Evolutionary conservation across 2,888 invertebrate species (phyloP).

Genomic region (Sicus ferrugineus): DNA sequence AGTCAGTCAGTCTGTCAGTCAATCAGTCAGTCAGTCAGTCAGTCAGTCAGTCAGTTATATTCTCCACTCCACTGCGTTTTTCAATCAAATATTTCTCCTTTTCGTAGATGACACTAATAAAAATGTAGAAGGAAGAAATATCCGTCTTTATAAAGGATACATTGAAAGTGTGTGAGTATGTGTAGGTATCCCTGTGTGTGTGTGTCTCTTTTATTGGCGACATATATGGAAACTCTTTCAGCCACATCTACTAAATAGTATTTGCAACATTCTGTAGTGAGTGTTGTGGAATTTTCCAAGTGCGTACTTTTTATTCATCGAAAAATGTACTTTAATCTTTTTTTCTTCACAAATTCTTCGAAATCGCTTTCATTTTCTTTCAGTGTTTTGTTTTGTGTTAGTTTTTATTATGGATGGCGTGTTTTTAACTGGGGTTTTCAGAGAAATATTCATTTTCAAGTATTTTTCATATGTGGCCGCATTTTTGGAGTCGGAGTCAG

Average conservation of each 20-base stretch:
- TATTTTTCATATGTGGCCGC: too few species aligned
- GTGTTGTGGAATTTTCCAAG: too few species aligned
- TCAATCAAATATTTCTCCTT: conserved; percentile 55
- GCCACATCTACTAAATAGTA: conserved; percentile 42
- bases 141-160: too few species aligned
- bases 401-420: neutral
- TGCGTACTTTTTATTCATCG: too few species aligned
- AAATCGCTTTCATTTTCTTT: neutral
- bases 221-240: conserved; percentile 58
- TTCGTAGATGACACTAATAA: conserved; percentile 17
- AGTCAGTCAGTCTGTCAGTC: neutral
- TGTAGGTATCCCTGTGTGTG: conserved; percentile 27
- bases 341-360: too few species aligned
- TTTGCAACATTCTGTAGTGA: too few species aligned
- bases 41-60: neutral
- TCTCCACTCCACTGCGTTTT: conserved; percentile 52
- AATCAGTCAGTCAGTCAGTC: neutral
- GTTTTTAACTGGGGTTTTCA: neutral
- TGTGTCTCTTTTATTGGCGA: conserved; percentile 44
- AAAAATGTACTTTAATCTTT: too few species aligned
- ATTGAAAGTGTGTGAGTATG: conserved; percentile 32
- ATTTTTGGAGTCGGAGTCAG: neutral
- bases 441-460: neutral
- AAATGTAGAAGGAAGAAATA: neutral
- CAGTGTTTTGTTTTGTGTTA: neutral